Conservation (phyloP, 2,797 vertebrate genomes). For the Sus cebifrons region DNA sequence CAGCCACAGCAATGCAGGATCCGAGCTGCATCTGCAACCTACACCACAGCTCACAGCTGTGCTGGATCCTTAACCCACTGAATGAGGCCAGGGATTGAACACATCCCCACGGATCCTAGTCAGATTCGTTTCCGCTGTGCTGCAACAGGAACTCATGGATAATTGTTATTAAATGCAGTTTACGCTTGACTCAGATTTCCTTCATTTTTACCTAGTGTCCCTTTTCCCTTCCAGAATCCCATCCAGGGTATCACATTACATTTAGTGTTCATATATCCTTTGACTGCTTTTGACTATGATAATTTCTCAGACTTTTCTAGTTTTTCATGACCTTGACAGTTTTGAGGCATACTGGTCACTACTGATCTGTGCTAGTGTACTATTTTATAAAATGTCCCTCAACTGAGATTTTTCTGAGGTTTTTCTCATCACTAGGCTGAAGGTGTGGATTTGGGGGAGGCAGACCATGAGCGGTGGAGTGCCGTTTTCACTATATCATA, state of each 20-base stretch:
- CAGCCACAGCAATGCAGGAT: no score
- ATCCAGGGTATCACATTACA: background rate
- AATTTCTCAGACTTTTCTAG: slow-evolving; percentile 2
- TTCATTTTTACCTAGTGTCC: background rate
- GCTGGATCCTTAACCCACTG: no score
- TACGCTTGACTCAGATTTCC: background rate
- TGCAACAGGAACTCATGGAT: background rate
- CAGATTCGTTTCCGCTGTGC: no score
- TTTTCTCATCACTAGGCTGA: slow-evolving; percentile 19
- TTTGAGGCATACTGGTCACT: background rate
- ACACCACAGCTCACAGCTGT: no score
- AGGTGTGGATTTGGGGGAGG: background rate
- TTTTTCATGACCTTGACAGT: slow-evolving; percentile 11
- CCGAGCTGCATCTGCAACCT: no score
- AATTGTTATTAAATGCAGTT: background rate
- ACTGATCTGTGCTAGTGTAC: background rate
- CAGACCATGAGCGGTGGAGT: background rate
- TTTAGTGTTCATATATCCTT: background rate
- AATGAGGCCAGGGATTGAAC: no score
- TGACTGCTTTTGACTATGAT: background rate
- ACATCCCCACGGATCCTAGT: no score
- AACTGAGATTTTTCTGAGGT: background rate
- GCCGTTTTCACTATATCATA: background rate
- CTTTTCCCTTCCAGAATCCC: background rate
- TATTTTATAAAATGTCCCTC: slow-evolving; percentile 2